Evolutionary conservation across 2,113 vertebrate species (phyloP), one percentile per base, ranked within the genome.

Genomic region (Mionectes macconnelli): DNA sequence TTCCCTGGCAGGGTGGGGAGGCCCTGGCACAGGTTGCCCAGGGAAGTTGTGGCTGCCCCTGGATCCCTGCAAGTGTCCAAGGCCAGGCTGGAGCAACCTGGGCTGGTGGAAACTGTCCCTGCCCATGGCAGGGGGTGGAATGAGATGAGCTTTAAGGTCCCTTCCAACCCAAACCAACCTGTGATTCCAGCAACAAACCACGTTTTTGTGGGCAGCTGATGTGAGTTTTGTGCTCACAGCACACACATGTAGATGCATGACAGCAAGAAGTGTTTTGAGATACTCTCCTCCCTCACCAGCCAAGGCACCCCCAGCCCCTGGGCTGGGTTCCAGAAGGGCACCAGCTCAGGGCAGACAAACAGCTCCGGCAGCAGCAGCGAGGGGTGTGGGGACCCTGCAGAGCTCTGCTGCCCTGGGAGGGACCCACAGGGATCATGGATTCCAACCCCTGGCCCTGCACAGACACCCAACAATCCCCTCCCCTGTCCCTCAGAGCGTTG

Each of bases 401-500:
- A 6, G 78, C 77, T 17, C 62, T 10, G 21, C 42, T 33, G 66
- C n/a, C n/a, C n/a, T n/a, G 42, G 16, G 16, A 53, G 19, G n/a
- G 11, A 68, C 3, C 8, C 39, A 2, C 28, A 75, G 9, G 39
- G 30, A 47, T 17, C n/a, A 53, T 7, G 11, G 39, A 76, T 21
- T 14, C 28, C 33, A 1, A 6, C 2, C 0, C 33, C 45, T 5
- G 3, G 7, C 45, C 31, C 62, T 62, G 53, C 62, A 0, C 45
- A 68, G 59, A 53, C 39, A 3, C 20, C 33, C 69, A 47, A 1
- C 62, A 60, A 27, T 4, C 11, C 39, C 70, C n/a, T n/a, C 45
- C 3, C 39, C 53, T 47, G 69, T 25, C 62, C 39, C 45, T 44
- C 28, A 20, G 52, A 73, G 44, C 0, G 0, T 0, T 59, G 44